Base-by-base conservation (phyloP, 2,113 vertebrate genomes). In the Paralichthys olivaceus region DNA sequence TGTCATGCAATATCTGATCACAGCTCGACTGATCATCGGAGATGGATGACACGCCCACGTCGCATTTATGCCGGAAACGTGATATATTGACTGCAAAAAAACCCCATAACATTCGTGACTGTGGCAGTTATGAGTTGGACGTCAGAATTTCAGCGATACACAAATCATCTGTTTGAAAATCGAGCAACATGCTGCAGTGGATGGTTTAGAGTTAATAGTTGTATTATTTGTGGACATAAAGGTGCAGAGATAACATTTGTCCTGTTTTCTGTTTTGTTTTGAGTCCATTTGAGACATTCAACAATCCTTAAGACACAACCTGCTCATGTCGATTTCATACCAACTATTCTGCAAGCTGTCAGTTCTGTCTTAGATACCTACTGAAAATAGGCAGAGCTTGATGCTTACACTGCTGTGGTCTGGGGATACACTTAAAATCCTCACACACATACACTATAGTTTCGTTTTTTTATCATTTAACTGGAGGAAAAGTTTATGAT, bases 1-100 rank as follows among this genome's bases (percentile, higher is more conserved):
- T 59, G 83, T 77, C 88, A 89, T 89, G 88, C 85, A 85, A 61
- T 13, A 69, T 70, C 69, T 51, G 63, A 73, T 45, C 67, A 60
- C 64, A 69, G 64, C 72, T 63, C 12, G 4, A 34, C 60, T 56
- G 47, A 75, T 25, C 17, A 20, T 23, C 40, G 76, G 28, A 83
- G 72, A 12, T 25, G 20, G 65, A 67, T 20, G 69, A 62, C 54
- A 58, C 61, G 57, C 69, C 80, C 70, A 69, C n/a, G 49, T 71
- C 57, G 2, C 20, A n/a, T 25, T 62, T 11, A 37, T 19, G 32
- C 13, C 3, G 19, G 3, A 12, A 22, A 56, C 15, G 20, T 28
- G 13, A 29, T 6, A 23, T 15, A n/a, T n/a, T 2, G 11, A 19
- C 26, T 25, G n/a, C 7, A 1, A 68, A 57, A 0, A 53, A 25